Evolutionary conservation across 2,113 vertebrate species (phyloP), one percentile per base, ranked within the genome.

Genomic region (Piaya cayana): DNA sequence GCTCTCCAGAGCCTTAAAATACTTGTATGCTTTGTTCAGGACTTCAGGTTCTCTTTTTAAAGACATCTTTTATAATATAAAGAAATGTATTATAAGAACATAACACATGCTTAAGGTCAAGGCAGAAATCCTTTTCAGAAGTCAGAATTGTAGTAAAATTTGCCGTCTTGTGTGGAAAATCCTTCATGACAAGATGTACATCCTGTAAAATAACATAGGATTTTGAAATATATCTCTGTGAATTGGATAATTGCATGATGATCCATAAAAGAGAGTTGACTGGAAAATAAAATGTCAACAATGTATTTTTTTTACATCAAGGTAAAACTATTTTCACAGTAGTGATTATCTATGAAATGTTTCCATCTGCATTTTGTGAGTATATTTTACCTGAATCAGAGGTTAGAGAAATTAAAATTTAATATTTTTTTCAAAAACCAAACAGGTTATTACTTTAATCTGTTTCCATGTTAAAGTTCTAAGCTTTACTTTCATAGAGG

Each of bases 281-380:
- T 68, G 71, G 76, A 78, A 89, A 92, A 74, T 47, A 69, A 78
- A 69, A 70, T 49, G 27, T 74, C 56, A 82, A 64, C n/a, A 84
- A 27, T 14, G 5, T 32, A 29, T 37, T 47, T 83, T 39, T 86
- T 49, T 53, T 47, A 67, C n/a, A n/a, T 59, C 42, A 72, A 82
- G 15, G 14, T 47, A 56, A 75, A 85, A 72, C 42, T 62, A 8
- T 45, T 88, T 88, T 77, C 56, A 25, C 4, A 17, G 37, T 29
- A 25, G 30, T 23, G 20, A 23, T 45, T 59, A 18, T 43, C 6
- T n/a, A 42, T 37, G 14, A 37, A 78, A 26, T 1, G 0, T 59
- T 79, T 82, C 6, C 7, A n/a, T 58, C 12, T 77, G 36, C 16
- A 17, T 68, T 75, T 53, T 70, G 5, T 45, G 17, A 58, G 6